Percentiles rank a stretch among this genome's conserved stretches.
Evolutionary conservation across 2,888 invertebrate species (phyloP).

Genomic region (Buathra laborator): DNA sequence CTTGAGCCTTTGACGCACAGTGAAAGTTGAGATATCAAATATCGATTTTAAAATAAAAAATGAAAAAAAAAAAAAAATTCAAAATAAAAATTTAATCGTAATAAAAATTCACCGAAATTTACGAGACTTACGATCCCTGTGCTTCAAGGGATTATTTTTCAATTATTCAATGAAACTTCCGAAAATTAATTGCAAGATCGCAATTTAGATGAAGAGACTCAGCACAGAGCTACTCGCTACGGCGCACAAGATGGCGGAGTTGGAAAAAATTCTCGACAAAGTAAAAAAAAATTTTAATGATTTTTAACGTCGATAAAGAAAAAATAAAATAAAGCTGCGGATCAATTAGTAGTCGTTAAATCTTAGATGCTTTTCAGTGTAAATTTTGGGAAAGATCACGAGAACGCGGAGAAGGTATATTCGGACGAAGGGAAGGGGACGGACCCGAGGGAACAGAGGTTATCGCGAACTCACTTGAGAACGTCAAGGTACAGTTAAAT

Average conservation of each 20-base stretch:
- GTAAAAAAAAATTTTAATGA: slow-evolving; percentile 73
- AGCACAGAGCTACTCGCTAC: slow-evolving; percentile 75
- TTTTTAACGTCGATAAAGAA: not conserved
- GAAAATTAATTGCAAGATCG: not conserved
- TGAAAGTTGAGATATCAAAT: not conserved
- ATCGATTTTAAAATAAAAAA: not conserved
- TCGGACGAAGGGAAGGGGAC: slow-evolving; percentile 60
- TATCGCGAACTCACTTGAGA: slow-evolving; percentile 70
- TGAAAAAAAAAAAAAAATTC: not conserved
- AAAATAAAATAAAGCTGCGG: not conserved
- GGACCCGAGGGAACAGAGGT: slow-evolving; percentile 52
- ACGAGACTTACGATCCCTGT: not conserved
- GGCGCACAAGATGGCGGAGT: slow-evolving; percentile 75
- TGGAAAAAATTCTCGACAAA: slow-evolving; percentile 79
- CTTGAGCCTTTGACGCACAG: not conserved
- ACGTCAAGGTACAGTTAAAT: slow-evolving; percentile 73
- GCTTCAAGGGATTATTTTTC: not conserved
- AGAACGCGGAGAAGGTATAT: slow-evolving; percentile 54
- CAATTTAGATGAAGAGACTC: slow-evolving; percentile 77
- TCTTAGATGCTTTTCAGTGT: slow-evolving; percentile 79
- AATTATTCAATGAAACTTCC: not conserved
- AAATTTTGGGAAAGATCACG: slow-evolving; percentile 70
- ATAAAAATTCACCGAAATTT: no score
- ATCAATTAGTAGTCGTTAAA: slow-evolving; percentile 74
- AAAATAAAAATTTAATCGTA: no score